Evolutionary conservation across 2,113 vertebrate species (phyloP).

Genomic region (Elephantulus edwardii): DNA sequence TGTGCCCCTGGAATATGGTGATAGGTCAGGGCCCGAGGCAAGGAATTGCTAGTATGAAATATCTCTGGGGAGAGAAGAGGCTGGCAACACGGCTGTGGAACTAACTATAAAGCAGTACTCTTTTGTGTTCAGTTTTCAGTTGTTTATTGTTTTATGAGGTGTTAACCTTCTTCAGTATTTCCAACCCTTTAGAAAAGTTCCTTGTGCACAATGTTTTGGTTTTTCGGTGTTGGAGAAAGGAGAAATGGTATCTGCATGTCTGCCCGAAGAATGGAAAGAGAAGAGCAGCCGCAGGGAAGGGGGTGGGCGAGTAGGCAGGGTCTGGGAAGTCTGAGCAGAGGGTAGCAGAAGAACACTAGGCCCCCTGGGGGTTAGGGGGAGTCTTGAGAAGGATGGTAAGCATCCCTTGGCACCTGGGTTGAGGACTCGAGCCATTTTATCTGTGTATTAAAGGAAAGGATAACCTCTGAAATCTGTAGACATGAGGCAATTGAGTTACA

Average conservation of each 20-base stretch:
- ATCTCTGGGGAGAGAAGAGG: neutral
- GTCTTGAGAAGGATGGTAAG: accelerated
- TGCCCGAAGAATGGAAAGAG: neutral
- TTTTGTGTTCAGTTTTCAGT: neutral
- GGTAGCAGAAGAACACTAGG: neutral
- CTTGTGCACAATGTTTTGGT: neutral
- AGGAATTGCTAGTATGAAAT: neutral
- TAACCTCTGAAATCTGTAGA: neutral
- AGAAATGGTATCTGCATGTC: neutral
- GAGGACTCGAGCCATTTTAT: neutral
- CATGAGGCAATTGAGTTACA: neutral
- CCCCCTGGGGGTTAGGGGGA: accelerated
- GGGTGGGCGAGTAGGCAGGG: neutral
- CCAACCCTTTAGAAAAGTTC: neutral
- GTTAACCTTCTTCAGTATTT: neutral
- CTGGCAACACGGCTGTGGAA: neutral
- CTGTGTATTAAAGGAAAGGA: constrained; percentile 18
- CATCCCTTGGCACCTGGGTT: neutral
- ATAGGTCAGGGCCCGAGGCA: neutral
- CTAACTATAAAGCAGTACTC: neutral
- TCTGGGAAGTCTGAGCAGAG: neutral
- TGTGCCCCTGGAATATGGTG: neutral
- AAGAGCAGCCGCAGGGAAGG: neutral
- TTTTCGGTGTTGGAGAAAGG: neutral
- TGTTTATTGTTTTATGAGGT: neutral